These are phyloP conservation scores for Lycia hirtaria DNA, from an alignment of 2,888 invertebrate species.

Conservation along the genomic window DNA sequence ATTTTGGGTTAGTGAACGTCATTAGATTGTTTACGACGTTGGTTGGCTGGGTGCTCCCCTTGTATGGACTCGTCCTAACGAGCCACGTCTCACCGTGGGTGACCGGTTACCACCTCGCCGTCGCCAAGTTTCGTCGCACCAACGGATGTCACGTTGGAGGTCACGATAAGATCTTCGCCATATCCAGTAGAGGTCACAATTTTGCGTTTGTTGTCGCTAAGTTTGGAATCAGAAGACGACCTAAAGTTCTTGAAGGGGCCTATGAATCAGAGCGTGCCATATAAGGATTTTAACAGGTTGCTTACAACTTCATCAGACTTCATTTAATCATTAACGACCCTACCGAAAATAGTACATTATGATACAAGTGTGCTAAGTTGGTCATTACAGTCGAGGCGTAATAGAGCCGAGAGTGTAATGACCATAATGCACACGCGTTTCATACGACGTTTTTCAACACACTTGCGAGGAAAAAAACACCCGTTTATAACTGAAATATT, in stretches of 20 bases:
- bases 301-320: constrained; percentile 6
- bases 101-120: constrained; percentile 69
- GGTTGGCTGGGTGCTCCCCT: constrained; percentile 53
- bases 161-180: constrained; percentile 62
- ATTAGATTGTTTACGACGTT: constrained; percentile 63
- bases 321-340: constrained; percentile 29
- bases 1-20: constrained; percentile 49
- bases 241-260: constrained; percentile 12
- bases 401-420: no score
- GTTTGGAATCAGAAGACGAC: constrained; percentile 34
- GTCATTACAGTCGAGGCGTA: no score
- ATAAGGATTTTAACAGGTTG: constrained; percentile 12
- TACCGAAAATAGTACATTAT: no score
- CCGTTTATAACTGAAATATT: no score
- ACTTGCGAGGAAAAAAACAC: no score
- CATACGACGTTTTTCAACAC: no score
- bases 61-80: constrained; percentile 64
- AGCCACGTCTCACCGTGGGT: constrained; percentile 75
- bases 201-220: constrained; percentile 52
- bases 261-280: constrained; percentile 31
- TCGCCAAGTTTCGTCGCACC: constrained; percentile 59
- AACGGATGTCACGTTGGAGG: constrained; percentile 69
- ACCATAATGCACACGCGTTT: no score
- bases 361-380: no score
- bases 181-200: constrained; percentile 50